Percentiles rank a stretch among this genome's conserved stretches.
Evolutionary conservation across 2,888 invertebrate genomes (phyloP).

Genomic region (Balanococcus diminutus): DNA sequence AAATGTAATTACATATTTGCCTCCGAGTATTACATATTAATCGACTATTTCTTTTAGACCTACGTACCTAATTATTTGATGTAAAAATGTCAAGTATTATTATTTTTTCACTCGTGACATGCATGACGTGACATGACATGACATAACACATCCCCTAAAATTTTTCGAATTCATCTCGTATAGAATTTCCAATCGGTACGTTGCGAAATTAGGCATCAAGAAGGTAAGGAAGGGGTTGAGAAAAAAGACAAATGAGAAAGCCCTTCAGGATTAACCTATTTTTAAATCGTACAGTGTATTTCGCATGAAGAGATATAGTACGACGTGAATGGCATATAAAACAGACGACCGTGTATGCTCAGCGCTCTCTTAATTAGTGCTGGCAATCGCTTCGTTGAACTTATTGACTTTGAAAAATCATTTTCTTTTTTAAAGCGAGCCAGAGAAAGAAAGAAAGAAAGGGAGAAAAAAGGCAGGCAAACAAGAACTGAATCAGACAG

Average conservation of each 20-base stretch:
- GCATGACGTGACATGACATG: neutral
- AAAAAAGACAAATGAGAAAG: neutral
- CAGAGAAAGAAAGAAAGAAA: neutral
- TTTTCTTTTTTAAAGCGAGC: neutral
- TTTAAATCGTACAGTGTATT: neutral
- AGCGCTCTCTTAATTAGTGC: neutral
- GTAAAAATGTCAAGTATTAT: neutral
- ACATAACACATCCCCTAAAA: too few species aligned
- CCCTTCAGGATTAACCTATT: neutral
- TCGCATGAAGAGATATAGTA: neutral
- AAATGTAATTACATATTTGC: neutral
- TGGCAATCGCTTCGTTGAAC: slow-evolving; percentile 18
- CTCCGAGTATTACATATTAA: neutral
- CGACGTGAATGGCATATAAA: neutral
- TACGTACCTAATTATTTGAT: neutral
- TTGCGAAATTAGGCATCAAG: neutral
- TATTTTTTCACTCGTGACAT: neutral
- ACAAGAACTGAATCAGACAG: neutral
- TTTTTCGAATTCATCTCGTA: neutral
- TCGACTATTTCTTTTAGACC: neutral
- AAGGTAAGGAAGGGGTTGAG: neutral
- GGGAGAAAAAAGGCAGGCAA: neutral
- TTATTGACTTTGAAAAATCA: slow-evolving; percentile 31
- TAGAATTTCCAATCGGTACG: too few species aligned
- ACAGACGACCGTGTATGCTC: neutral